Percentiles rank a stretch among this genome's conserved stretches.
These are phyloP conservation scores for Bursaphelenchus okinawaensis DNA, from an alignment of 2,888 invertebrate species.

Conservation along the genomic window DNA sequence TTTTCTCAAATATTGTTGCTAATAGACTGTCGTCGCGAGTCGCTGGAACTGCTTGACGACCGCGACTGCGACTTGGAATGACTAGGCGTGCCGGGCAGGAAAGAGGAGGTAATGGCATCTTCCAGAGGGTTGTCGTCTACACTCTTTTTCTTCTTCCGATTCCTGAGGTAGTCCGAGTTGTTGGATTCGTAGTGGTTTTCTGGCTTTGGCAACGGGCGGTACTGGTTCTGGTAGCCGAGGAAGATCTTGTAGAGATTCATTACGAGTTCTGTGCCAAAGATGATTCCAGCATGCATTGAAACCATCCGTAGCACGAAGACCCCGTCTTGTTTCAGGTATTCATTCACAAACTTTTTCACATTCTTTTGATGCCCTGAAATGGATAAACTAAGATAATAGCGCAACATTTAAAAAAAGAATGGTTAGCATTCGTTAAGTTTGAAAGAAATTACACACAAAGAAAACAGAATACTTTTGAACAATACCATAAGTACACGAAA, in stretches of 20 bases:
- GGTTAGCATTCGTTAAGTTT: too few species aligned
- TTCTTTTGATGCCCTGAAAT: conserved; percentile 31
- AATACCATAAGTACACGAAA: neutral
- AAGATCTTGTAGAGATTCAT: conserved; percentile 37
- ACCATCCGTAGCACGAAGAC: conserved; percentile 55
- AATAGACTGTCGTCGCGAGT: neutral
- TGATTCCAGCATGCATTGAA: conserved; percentile 47
- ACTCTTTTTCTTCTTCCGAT: conserved; percentile 6
- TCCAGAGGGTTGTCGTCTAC: neutral
- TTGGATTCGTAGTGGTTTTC: conserved; percentile 7
- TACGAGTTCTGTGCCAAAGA: conserved; percentile 50
- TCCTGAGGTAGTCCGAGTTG: neutral
- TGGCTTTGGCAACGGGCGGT: conserved; percentile 1
- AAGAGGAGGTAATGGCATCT: neutral
- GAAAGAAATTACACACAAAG: too few species aligned
- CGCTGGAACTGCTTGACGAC: neutral
- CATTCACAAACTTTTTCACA: conserved; percentile 42
- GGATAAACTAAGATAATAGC: too few species aligned
- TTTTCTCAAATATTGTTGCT: neutral
- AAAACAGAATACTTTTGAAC: neutral
- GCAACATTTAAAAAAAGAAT: too few species aligned
- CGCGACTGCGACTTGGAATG: neutral
- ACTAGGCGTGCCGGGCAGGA: neutral
- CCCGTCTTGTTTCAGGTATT: conserved; percentile 51
- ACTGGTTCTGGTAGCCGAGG: neutral